Evolutionary conservation across 2,113 vertebrate species (phyloP).

Genomic region (Rhizomys pruinosus): DNA sequence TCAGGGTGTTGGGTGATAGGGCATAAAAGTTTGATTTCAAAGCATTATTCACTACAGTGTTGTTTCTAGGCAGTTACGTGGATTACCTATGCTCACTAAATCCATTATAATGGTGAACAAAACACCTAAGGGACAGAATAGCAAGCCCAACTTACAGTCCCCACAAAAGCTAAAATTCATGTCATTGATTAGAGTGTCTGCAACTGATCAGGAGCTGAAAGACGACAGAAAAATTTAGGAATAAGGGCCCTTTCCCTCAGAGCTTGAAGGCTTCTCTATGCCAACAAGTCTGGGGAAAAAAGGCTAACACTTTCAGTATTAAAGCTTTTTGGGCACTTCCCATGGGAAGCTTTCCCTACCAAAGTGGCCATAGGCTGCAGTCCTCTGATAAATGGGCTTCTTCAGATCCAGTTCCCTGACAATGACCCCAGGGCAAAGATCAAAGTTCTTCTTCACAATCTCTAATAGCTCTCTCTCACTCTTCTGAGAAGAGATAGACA

Average conservation of each 20-base stretch:
- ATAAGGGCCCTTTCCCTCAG: constrained; percentile 89
- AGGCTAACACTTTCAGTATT: constrained; percentile 96
- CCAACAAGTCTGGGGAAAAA: constrained; percentile 93
- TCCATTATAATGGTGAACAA: constrained; percentile 82
- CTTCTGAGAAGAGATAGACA: constrained; percentile 97
- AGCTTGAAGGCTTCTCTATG: constrained; percentile 97
- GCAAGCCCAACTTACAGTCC: constrained; percentile 84
- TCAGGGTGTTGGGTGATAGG: constrained; percentile 69
- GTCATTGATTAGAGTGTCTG: constrained; percentile 82
- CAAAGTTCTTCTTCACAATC: constrained; percentile 98
- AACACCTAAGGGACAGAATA: constrained; percentile 81
- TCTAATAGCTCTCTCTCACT: constrained; percentile 96
- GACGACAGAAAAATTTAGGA: constrained; percentile 83
- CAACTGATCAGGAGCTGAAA: constrained; percentile 79
- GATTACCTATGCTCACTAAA: constrained; percentile 83
- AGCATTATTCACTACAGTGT: constrained; percentile 83
- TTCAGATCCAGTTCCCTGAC: constrained; percentile 99
- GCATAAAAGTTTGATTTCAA: constrained; percentile 80
- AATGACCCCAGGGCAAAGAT: constrained; percentile 97
- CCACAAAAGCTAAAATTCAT: constrained; percentile 83
- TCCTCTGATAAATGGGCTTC: constrained; percentile 99
- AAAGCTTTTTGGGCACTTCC: constrained; percentile 98
- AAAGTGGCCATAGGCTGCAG: constrained; percentile 98
- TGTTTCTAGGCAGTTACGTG: constrained; percentile 82
- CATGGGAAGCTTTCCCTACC: constrained; percentile 98